Evolutionary conservation across 2,888 invertebrate genomes (phyloP).

Genomic region (Operophtera brumata): DNA sequence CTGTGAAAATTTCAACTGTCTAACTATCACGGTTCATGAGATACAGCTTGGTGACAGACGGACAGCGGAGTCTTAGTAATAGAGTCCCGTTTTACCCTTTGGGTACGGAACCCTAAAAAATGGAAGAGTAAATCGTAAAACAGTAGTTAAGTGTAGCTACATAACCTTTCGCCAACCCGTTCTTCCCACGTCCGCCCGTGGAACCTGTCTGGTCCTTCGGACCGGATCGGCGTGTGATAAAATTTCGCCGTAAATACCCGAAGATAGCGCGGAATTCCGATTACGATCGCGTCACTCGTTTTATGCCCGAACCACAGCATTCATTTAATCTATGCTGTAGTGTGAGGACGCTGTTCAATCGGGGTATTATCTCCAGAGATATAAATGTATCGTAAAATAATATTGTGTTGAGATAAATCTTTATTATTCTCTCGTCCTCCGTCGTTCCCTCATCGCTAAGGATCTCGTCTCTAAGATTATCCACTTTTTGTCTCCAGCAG

Average conservation of each 20-base stretch:
- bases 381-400: neutral
- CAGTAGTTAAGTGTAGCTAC: conserved; percentile 6
- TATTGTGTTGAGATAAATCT: neutral
- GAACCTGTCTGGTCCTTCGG: conserved; percentile 43
- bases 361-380: neutral
- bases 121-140: conserved; percentile 5
- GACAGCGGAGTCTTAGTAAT: no score
- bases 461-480: no score
- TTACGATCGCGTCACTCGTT: conserved; percentile 52
- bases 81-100: no score
- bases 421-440: no score
- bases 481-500: no score
- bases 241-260: conserved; percentile 55
- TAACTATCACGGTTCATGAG: no score
- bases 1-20: no score
- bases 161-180: conserved; percentile 31
- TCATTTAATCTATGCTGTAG: conserved; percentile 37
- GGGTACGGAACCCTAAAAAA: no score
- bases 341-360: neutral
- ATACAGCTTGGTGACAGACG: no score
- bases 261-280: conserved; percentile 54
- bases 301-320: conserved; percentile 42
- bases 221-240: conserved; percentile 51
- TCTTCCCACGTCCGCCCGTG: conserved; percentile 43
- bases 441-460: no score